Evolutionary conservation across 2,888 invertebrate species (phyloP).

Genomic region (Folsomia manolachei): DNA sequence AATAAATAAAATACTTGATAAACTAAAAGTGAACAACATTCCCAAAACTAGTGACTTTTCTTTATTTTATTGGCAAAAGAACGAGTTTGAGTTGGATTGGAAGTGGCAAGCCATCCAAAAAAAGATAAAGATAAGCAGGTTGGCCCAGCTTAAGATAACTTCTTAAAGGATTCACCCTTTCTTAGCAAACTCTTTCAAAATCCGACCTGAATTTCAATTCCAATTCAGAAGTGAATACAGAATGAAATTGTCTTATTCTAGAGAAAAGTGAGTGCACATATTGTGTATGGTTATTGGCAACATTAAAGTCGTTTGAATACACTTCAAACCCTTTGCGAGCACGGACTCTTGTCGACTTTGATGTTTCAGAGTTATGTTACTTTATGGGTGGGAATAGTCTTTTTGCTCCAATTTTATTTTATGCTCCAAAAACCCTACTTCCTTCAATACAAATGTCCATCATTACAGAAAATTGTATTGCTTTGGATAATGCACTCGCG

Average conservation of each 20-base stretch:
- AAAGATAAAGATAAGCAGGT: not conserved
- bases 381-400: not conserved
- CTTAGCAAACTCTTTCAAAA: not conserved
- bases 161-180: too few relatives aligned
- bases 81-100: too few relatives aligned
- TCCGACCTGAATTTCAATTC: not conserved
- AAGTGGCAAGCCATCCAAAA: too few relatives aligned
- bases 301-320: slow-evolving; percentile 10
- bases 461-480: not conserved
- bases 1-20: too few relatives aligned
- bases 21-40: too few relatives aligned
- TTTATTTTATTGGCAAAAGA: too few relatives aligned
- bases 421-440: not conserved
- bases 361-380: not conserved
- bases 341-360: not conserved
- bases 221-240: not conserved
- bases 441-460: not conserved
- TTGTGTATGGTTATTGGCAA: slow-evolving; percentile 1
- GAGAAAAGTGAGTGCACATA: slow-evolving; percentile 8
- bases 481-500: not conserved
- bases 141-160: too few relatives aligned
- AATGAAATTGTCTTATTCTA: slow-evolving; percentile 4
- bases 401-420: not conserved
- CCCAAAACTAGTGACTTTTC: too few relatives aligned
- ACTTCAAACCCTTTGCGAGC: not conserved